phyloP scores from a whole-genome alignment of 2,113 vertebrate genomes.

The Chloroceryle aenea region DNA sequence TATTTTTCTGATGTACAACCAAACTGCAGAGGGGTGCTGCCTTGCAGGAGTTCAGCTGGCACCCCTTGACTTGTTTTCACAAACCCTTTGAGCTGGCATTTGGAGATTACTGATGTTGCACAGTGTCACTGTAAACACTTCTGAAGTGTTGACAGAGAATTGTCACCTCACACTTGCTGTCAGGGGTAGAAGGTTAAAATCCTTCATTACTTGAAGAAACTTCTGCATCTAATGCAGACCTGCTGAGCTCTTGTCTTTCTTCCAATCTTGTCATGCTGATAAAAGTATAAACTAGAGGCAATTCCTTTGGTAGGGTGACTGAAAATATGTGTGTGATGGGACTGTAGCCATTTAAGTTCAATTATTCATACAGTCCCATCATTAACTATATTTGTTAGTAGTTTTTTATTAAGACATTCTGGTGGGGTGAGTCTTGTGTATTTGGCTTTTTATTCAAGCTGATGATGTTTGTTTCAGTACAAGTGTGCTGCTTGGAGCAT shows the following conservation, averaged over 20 bases:
- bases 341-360: not conserved
- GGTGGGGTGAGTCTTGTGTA: not conserved
- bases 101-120: not conserved
- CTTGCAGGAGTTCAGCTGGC: not conserved
- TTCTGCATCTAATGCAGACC: not conserved
- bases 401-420: constrained; percentile 1
- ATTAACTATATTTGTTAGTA: not conserved
- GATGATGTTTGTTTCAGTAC: not conserved
- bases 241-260: not conserved
- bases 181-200: not conserved
- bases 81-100: not conserved
- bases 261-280: not conserved
- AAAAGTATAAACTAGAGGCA: not conserved
- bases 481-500: not conserved
- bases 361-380: not conserved
- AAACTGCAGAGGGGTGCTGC: not conserved
- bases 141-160: not conserved
- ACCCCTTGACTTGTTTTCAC: not conserved
- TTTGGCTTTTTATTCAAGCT: constrained; percentile 5
- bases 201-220: not conserved
- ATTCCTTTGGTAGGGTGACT: not conserved
- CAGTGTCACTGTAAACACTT: not conserved
- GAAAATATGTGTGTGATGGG: not conserved
- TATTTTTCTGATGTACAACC: not conserved
- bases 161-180: not conserved